A percentile compares a stretch with the other conserved stretches of the same genome.
phyloP scores from a whole-genome alignment of 1,140 invertebrate genomes.

The Caenorhabditis latens region DNA sequence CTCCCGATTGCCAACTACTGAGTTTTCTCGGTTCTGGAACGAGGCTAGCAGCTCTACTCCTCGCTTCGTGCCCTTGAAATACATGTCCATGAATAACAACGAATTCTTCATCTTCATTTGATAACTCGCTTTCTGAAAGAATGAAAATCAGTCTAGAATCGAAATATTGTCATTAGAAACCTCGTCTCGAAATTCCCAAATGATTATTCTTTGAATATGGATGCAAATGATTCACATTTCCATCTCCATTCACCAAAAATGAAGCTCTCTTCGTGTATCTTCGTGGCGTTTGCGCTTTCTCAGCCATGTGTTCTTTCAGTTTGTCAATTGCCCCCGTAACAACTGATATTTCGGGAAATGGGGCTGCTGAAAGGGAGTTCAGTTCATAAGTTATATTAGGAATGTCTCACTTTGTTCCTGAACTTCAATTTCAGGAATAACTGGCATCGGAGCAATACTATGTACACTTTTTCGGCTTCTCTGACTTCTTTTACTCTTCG shows the following conservation, averaged over 20 bases:
- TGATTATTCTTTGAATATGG: constrained; percentile 13
- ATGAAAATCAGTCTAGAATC: neutral
- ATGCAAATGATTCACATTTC: constrained; percentile 50
- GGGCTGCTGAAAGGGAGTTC: neutral
- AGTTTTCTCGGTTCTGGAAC: constrained; percentile 30
- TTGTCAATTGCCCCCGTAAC: constrained; percentile 46
- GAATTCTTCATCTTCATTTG: constrained; percentile 41
- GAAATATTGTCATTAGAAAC: neutral
- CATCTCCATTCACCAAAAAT: constrained; percentile 34
- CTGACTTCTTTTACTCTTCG: neutral
- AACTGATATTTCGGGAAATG: constrained; percentile 48
- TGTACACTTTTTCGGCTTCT: constrained; percentile 15
- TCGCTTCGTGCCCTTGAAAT: constrained; percentile 24
- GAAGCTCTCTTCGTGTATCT: constrained; percentile 34
- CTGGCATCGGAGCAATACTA: constrained; percentile 29
- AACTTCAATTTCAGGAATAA: constrained; percentile 39
- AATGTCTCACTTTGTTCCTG: constrained; percentile 7
- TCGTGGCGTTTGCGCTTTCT: constrained; percentile 10
- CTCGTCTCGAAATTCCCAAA: constrained; percentile 18
- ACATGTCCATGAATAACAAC: constrained; percentile 37
- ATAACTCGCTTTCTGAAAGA: constrained; percentile 13
- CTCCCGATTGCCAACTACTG: neutral
- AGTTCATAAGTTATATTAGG: neutral
- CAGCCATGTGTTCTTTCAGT: constrained; percentile 31
- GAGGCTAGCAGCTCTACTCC: constrained; percentile 27